Conservation (phyloP, 2,797 vertebrate species). For the Danio jaintianensis region DNA sequence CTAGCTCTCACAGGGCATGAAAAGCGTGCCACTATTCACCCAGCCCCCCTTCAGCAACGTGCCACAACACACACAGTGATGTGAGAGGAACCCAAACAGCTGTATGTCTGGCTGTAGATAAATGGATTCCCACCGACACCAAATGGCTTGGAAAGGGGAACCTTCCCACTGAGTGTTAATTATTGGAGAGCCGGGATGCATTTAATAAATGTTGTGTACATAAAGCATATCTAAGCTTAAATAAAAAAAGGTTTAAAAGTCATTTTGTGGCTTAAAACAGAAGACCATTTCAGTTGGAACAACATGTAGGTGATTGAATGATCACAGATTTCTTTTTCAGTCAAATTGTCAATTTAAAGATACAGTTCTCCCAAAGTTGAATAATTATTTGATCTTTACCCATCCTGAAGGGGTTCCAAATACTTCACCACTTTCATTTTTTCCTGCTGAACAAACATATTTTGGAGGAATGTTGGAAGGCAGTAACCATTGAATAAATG, state of each 20-base stretch:
- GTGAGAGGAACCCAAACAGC: constrained; percentile 51
- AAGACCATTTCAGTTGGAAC: no score
- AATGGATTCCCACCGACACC: constrained; percentile 43
- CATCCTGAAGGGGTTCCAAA: no score
- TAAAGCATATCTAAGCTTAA: neutral
- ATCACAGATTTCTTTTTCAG: no score
- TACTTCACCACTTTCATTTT: no score
- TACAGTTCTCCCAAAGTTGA: neutral
- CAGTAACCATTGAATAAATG: no score
- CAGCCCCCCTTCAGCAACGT: constrained; percentile 37
- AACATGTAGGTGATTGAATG: no score
- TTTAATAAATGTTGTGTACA: neutral
- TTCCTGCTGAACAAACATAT: no score
- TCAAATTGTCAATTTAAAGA: no score
- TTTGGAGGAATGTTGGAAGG: no score
- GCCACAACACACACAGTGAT: constrained; percentile 27
- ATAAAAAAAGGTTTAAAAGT: no score
- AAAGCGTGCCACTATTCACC: constrained; percentile 58
- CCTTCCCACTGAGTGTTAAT: neutral
- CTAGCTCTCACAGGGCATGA: constrained; percentile 29
- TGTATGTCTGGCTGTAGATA: constrained; percentile 43
- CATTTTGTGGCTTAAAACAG: no score
- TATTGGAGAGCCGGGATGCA: neutral
- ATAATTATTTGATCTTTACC: no score
- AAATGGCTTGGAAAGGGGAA: constrained; percentile 23